Evolutionary conservation across 2,888 invertebrate species (phyloP), one percentile per base, ranked within the genome.

Genomic region (Chelonus formosanus): DNA sequence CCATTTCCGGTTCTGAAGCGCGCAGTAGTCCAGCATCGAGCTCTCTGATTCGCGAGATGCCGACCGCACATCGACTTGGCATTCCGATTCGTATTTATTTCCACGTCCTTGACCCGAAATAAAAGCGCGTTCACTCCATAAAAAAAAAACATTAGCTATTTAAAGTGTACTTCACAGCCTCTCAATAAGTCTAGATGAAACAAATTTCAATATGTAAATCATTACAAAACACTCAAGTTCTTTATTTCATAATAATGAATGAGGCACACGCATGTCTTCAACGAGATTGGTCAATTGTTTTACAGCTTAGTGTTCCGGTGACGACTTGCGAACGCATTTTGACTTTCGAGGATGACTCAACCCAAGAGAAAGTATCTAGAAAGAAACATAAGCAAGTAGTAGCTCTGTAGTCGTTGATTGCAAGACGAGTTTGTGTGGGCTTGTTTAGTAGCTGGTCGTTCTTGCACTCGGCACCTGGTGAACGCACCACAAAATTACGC

Each of bases 71-170:
- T 67, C 61, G 53, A 61, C 61, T 61, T 61, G 61, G 61, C 44
- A 61, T 67, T 60, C 56, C 58, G 48, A 60, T 67, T 70, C 61
- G 45, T 60, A 70, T 68, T 70, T 67, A 67, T 71, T 71, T 68
- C 50, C 61, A 54, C 70, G 70, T 60, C 71, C 71, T 71, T 71
- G 71, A 70, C 71, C 68, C 56, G 65, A 60, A 71, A 70, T 71
- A 65, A 63, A 67, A 63, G 40, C 53, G 53, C 61, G 53, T 61
- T 61, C 61, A 53, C 61, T 61, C 53, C 32, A 53, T 61, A 52
- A 40, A 59, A 45, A 32, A 58, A 60, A 48, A 40, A 10, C 36
- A 40, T 31, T 40, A 55, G n/a, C n/a, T 20, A 7, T 55, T 31
- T 45, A 58, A n/a, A 57, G 32, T n/a, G 32, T 5, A 32, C 36